phyloP scores from a whole-genome alignment of 2,113 vertebrate genomes.

The Chloebia gouldiae region DNA sequence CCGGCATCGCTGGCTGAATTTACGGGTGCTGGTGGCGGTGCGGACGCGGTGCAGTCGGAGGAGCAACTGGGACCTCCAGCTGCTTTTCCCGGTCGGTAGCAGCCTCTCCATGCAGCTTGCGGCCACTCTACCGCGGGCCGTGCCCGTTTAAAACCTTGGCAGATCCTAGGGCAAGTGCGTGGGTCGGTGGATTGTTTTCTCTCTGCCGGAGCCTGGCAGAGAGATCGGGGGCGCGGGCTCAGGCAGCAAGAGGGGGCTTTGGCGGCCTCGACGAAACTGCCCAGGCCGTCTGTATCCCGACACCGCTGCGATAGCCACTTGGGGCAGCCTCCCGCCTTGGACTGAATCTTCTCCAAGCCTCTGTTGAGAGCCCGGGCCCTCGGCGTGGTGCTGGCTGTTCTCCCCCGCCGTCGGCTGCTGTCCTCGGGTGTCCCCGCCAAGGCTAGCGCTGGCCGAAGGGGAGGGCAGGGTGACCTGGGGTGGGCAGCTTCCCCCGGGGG shows the following conservation, averaged over 20 bases:
- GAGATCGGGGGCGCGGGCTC: neutral
- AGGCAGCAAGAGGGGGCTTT: neutral
- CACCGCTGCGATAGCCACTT: neutral
- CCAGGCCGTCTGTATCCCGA: neutral
- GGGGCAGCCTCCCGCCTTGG: neutral
- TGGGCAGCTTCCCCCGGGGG: neutral
- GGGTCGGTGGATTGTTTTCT: neutral
- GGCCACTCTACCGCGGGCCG: neutral
- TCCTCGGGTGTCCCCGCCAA: neutral
- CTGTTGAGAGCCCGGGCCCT: neutral
- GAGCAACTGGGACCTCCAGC: accelerated
- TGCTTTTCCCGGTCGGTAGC: neutral
- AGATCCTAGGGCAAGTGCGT: neutral
- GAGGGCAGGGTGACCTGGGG: no score
- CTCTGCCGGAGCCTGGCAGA: neutral
- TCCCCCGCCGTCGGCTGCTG: neutral
- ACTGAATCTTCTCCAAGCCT: neutral
- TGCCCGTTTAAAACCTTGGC: neutral
- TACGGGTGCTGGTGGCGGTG: neutral
- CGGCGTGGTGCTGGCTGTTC: neutral
- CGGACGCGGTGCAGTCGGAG: neutral
- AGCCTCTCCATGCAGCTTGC: neutral
- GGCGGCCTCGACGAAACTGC: neutral
- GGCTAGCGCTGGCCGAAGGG: neutral
- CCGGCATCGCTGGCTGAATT: neutral